A percentile compares a stretch with the other conserved stretches of the same genome.
phyloP scores from a whole-genome alignment of 2,888 invertebrate genomes.

The Lumbricus terrestris region DNA sequence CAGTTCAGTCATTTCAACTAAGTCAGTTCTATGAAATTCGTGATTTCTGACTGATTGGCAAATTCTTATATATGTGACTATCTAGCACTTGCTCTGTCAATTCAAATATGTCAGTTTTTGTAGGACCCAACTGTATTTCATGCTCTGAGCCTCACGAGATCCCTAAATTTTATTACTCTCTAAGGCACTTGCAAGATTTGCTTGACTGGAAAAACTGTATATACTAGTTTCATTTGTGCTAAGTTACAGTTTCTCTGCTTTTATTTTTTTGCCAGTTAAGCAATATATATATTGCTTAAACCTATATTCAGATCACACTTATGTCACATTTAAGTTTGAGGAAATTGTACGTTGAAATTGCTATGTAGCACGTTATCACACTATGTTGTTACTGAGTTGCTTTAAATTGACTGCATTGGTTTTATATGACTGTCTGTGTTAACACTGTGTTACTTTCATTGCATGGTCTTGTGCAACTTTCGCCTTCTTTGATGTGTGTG shows the following conservation, averaged over 20 bases:
- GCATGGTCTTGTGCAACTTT: neutral
- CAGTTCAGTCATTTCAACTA: neutral
- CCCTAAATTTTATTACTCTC: neutral
- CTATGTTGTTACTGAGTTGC: neutral
- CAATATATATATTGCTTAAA: too few species aligned
- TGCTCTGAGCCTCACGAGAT: neutral
- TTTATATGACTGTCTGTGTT: neutral
- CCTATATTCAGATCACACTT: neutral
- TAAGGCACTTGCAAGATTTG: neutral
- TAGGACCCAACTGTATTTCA: too few species aligned
- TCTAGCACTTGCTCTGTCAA: neutral
- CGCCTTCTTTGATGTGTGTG: neutral
- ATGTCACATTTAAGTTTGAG: neutral
- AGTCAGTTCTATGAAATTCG: neutral
- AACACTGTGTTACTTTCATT: neutral
- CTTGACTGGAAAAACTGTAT: neutral
- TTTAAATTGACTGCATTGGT: neutral
- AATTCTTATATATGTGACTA: neutral
- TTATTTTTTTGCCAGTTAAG: neutral
- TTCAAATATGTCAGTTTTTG: too few species aligned
- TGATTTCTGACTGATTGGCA: neutral
- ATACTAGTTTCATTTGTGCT: neutral
- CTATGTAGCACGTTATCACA: neutral
- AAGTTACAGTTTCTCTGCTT: neutral
- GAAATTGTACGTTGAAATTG: neutral